These are phyloP conservation scores for Schizotus pectinicornis DNA, from an alignment of 2,888 invertebrate genomes.

Conservation along the genomic window DNA sequence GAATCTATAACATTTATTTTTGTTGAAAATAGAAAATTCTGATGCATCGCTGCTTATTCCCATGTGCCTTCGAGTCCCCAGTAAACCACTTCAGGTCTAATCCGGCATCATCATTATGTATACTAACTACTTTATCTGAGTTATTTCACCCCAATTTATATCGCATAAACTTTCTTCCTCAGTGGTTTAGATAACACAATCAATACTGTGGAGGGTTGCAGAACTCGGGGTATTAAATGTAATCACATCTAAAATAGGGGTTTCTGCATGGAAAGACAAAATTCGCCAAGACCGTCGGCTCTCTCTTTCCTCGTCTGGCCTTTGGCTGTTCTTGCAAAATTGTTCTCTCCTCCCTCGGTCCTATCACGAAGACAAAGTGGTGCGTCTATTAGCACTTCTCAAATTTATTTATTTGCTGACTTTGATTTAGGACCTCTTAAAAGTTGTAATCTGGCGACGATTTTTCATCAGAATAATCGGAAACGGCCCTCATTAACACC, in stretches of 20 bases:
- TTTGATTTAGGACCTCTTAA: slow-evolving; percentile 34
- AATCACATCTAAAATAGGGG: slow-evolving; percentile 34
- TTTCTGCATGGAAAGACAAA: slow-evolving; percentile 32
- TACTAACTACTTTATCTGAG: slow-evolving; percentile 25
- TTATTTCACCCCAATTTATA: slow-evolving; percentile 30
- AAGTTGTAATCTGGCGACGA: slow-evolving; percentile 19
- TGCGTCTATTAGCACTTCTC: slow-evolving; percentile 34
- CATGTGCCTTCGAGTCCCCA: too few species aligned
- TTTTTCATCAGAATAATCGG: slow-evolving; percentile 20
- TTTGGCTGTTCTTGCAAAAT: too few species aligned
- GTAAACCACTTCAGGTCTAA: slow-evolving; percentile 12
- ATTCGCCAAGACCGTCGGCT: slow-evolving; percentile 12
- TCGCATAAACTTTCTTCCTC: slow-evolving; percentile 28
- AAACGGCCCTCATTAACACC: slow-evolving; percentile 10
- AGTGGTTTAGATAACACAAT: slow-evolving; percentile 32
- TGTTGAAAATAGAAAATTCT: too few species aligned
- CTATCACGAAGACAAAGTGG: slow-evolving; percentile 32
- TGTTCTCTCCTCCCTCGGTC: slow-evolving; percentile 13
- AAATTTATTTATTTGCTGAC: slow-evolving; percentile 36
- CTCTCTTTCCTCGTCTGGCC: too few species aligned
- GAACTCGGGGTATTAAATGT: slow-evolving; percentile 31
- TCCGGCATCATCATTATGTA: slow-evolving; percentile 25
- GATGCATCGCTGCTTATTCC: too few species aligned
- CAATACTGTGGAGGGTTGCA: slow-evolving; percentile 25
- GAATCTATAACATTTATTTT: too few species aligned